Evolutionary conservation across 2,888 invertebrate genomes (phyloP).

Genomic region (Agonopterix heracliana): DNA sequence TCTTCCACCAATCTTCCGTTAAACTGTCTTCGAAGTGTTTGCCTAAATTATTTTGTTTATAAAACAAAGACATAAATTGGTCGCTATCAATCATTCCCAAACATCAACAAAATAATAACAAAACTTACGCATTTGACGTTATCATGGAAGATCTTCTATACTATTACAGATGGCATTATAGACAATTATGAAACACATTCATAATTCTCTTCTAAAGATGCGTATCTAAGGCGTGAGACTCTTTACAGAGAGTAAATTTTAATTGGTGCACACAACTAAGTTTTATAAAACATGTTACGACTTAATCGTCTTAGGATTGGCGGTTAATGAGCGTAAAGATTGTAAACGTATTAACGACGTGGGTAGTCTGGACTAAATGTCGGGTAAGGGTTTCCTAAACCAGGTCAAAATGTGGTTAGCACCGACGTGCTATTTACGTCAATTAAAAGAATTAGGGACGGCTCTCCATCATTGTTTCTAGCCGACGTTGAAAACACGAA

Average conservation of each 20-base stretch:
- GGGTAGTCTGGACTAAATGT: constrained; percentile 41
- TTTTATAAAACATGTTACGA: constrained; percentile 62
- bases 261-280: constrained; percentile 56
- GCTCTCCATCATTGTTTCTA: constrained; percentile 28
- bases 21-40: constrained; percentile 12
- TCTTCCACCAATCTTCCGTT: not conserved
- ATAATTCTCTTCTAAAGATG: constrained; percentile 53
- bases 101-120: constrained; percentile 36
- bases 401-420: constrained; percentile 21
- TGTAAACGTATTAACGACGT: constrained; percentile 58
- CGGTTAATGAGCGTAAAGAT: constrained; percentile 71
- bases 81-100: constrained; percentile 44
- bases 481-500: constrained; percentile 23
- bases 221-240: constrained; percentile 57
- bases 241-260: constrained; percentile 57
- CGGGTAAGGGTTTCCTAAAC: constrained; percentile 17
- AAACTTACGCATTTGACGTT: constrained; percentile 38
- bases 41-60: constrained; percentile 19
- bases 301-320: constrained; percentile 64
- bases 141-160: constrained; percentile 30
- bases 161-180: constrained; percentile 44
- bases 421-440: constrained; percentile 21
- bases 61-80: constrained; percentile 24
- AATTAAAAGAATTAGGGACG: constrained; percentile 30
- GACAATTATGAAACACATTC: constrained; percentile 54